A percentile compares a stretch with the other conserved stretches of the same genome.
Conservation (phyloP, 2,113 vertebrate genomes). For the Hippocampus zosterae region DNA sequence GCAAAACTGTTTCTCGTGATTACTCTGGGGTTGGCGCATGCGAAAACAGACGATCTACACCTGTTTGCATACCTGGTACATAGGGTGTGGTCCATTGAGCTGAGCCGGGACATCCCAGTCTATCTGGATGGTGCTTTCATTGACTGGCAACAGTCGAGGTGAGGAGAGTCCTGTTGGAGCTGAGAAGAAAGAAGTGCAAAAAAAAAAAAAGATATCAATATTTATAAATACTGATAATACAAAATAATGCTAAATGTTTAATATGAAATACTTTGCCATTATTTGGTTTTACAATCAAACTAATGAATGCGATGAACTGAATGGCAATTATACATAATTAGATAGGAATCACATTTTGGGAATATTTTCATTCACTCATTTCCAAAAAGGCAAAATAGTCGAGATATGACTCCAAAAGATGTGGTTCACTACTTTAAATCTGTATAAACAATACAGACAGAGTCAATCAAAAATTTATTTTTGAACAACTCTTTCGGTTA, state of each 20-base stretch:
- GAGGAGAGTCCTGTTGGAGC: slow-evolving; percentile 76
- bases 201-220: neutral
- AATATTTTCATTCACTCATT: too few species aligned
- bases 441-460: neutral
- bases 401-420: neutral
- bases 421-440: neutral
- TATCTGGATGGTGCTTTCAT: slow-evolving; percentile 75
- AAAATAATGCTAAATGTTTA: too few species aligned
- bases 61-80: slow-evolving; percentile 71
- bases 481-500: neutral
- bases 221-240: too few species aligned
- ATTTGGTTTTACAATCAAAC: neutral
- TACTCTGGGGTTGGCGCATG: neutral
- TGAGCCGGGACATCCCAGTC: slow-evolving; percentile 77
- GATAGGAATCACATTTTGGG: neutral
- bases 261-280: too few species aligned
- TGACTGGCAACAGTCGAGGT: slow-evolving; percentile 71
- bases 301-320: neutral
- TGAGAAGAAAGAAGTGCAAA: slow-evolving; percentile 40
- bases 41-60: neutral
- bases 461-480: neutral
- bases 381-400: too few species aligned
- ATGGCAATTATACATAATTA: neutral
- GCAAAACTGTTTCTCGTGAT: neutral
- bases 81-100: slow-evolving; percentile 80